These are phyloP conservation scores for Anthonomus grandis DNA, from an alignment of 1,140 invertebrate species.

Conservation along the genomic window DNA sequence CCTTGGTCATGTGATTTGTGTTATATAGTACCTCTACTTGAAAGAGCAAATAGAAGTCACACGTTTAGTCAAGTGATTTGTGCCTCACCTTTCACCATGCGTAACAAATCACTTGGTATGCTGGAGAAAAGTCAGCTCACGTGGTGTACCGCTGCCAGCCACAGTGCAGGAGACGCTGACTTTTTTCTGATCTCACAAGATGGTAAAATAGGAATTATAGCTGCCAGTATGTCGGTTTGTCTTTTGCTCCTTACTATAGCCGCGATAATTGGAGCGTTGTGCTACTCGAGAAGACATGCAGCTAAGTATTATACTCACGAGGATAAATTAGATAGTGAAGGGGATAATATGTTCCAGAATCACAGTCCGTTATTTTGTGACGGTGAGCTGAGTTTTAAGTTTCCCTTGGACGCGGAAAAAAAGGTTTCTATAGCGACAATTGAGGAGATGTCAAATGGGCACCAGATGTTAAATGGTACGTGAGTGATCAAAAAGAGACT, in stretches of 20 bases:
- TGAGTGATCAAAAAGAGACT: no score
- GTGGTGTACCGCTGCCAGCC: conserved; percentile 49
- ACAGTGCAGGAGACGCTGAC: conserved; percentile 40
- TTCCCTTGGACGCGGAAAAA: conserved; percentile 42
- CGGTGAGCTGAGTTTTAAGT: conserved; percentile 47
- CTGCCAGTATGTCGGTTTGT: conserved; percentile 55
- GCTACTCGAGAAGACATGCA: conserved; percentile 60
- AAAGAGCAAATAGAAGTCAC: conserved; percentile 53
- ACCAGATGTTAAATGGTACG: conserved; percentile 40
- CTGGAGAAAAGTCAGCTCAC: conserved; percentile 52
- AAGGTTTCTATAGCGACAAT: conserved; percentile 46
- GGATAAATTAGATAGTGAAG: conserved; percentile 54
- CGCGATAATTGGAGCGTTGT: conserved; percentile 52
- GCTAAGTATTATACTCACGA: conserved; percentile 73
- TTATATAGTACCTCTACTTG: conserved; percentile 55
- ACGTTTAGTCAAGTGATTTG: conserved; percentile 53
- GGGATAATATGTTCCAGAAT: conserved; percentile 54
- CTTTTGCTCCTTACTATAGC: conserved; percentile 54
- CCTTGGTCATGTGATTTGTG: conserved; percentile 68
- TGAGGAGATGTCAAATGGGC: conserved; percentile 46
- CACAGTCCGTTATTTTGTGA: conserved; percentile 43
- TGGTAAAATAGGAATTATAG: conserved; percentile 57
- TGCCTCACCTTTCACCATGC: conserved; percentile 51
- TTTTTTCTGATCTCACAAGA: conserved; percentile 50
- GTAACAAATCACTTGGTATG: conserved; percentile 52